Conservation (phyloP, 2,797 vertebrate species). For the Acanthiza pusilla region DNA sequence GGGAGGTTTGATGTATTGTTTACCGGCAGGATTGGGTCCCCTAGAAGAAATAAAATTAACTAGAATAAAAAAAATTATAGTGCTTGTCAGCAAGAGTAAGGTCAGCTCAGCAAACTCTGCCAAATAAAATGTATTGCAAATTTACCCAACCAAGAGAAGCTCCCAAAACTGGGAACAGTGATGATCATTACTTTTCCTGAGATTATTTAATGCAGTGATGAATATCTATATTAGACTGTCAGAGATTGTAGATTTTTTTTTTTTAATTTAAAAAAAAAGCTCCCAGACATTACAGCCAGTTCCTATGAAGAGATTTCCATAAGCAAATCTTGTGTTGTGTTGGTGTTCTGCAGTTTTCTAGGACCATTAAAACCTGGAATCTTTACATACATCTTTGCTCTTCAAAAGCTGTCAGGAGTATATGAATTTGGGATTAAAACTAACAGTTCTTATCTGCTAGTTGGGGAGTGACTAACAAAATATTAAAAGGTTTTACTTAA, state of each 20-base stretch:
- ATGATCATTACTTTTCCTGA: background rate
- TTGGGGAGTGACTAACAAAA: background rate
- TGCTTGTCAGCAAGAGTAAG: background rate
- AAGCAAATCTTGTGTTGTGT: background rate
- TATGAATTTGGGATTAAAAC: background rate
- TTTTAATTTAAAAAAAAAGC: background rate
- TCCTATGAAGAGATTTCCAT: background rate
- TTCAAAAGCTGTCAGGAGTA: background rate
- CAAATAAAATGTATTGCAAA: background rate
- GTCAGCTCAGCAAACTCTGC: background rate
- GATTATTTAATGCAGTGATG: background rate
- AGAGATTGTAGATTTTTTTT: background rate
- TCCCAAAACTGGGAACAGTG: background rate
- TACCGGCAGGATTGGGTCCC: fast-evolving
- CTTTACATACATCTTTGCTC: background rate
- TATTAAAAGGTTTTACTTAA: background rate
- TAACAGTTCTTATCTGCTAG: background rate
- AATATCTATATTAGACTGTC: background rate
- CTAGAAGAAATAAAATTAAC: background rate
- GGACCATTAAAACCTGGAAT: background rate
- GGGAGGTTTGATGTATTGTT: background rate
- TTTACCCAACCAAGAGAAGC: background rate
- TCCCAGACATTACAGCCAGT: background rate
- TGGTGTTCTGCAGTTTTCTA: background rate
- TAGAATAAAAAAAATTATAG: background rate